Evolutionary conservation across 2,113 vertebrate species (phyloP).

Genomic region (Oostethus manadensis): DNA sequence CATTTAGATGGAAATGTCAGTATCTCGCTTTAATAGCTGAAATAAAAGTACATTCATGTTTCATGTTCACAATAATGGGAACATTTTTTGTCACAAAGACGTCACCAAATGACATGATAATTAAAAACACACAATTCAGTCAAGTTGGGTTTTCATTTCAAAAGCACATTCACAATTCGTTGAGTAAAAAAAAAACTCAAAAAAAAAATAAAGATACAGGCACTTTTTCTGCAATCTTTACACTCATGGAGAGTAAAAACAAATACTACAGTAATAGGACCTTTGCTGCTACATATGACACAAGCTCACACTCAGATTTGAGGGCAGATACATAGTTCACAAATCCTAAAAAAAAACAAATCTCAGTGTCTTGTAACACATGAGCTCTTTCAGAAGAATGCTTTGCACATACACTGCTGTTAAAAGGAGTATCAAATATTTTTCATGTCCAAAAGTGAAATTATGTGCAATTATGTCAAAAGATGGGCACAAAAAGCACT

Average conservation of each 20-base stretch:
- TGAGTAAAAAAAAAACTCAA: constrained; percentile 14
- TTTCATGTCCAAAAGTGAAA: too few species aligned
- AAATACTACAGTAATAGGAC: constrained; percentile 19
- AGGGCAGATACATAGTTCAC: too few species aligned
- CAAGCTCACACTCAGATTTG: too few species aligned
- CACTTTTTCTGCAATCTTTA: constrained; percentile 54
- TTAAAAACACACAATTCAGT: constrained; percentile 17
- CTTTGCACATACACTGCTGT: too few species aligned
- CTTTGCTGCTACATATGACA: too few species aligned
- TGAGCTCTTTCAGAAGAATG: too few species aligned
- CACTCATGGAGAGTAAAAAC: constrained; percentile 29
- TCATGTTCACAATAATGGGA: constrained; percentile 19
- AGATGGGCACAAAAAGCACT: too few species aligned
- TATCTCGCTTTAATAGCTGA: constrained; percentile 4
- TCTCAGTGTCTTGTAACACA: too few species aligned
- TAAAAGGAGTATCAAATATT: too few species aligned
- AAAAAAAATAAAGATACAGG: constrained; percentile 43
- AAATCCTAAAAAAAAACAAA: too few species aligned
- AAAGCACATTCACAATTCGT: constrained; percentile 35
- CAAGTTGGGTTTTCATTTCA: constrained; percentile 20
- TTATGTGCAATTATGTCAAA: too few species aligned
- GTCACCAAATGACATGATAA: constrained; percentile 14
- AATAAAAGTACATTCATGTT: constrained; percentile 41
- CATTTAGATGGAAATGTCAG: background rate
- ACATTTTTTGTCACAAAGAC: constrained; percentile 39